These are phyloP conservation scores for Scaptomyza cyrtandrae DNA, from an alignment of 2,888 invertebrate species.

Conservation along the genomic window DNA sequence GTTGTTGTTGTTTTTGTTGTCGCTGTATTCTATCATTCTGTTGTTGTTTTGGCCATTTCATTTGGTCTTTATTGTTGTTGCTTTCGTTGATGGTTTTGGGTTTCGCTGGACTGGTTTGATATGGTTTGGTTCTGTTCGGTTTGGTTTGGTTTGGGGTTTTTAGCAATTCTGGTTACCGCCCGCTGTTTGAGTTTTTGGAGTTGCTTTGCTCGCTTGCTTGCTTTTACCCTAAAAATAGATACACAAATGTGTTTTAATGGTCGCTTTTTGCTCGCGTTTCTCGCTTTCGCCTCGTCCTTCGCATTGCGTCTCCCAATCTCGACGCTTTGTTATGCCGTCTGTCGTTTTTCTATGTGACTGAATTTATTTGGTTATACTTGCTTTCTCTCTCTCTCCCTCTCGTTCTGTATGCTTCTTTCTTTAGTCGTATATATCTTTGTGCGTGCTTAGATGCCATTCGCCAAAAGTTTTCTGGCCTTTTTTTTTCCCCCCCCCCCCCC, in stretches of 20 bases:
- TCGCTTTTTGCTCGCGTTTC: constrained; percentile 70
- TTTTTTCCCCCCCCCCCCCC: too few relatives aligned
- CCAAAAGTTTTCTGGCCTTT: constrained; percentile 69
- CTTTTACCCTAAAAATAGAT: constrained; percentile 74
- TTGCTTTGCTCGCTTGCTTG: constrained; percentile 33
- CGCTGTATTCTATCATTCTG: constrained; percentile 10
- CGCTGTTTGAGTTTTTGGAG: constrained; percentile 45
- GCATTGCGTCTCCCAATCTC: constrained; percentile 58
- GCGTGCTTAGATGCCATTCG: constrained; percentile 75
- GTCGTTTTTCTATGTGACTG: constrained; percentile 78
- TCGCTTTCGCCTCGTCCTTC: constrained; percentile 41
- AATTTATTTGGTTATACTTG: constrained; percentile 69
- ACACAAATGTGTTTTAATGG: constrained; percentile 81
- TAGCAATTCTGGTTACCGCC: constrained; percentile 53
- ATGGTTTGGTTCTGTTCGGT: constrained; percentile 51
- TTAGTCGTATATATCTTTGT: constrained; percentile 52
- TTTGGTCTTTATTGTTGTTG: constrained; percentile 31
- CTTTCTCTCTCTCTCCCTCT: not conserved
- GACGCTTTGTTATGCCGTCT: constrained; percentile 78
- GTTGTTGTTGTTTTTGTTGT: constrained; percentile 25
- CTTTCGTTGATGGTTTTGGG: constrained; percentile 54
- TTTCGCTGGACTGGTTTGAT: constrained; percentile 39
- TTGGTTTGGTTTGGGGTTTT: constrained; percentile 30
- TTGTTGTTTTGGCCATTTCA: constrained; percentile 37
- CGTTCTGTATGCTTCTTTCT: not conserved